Evolutionary conservation across 2,888 invertebrate genomes (phyloP).

Genomic region (Eristalis arbustorum): DNA sequence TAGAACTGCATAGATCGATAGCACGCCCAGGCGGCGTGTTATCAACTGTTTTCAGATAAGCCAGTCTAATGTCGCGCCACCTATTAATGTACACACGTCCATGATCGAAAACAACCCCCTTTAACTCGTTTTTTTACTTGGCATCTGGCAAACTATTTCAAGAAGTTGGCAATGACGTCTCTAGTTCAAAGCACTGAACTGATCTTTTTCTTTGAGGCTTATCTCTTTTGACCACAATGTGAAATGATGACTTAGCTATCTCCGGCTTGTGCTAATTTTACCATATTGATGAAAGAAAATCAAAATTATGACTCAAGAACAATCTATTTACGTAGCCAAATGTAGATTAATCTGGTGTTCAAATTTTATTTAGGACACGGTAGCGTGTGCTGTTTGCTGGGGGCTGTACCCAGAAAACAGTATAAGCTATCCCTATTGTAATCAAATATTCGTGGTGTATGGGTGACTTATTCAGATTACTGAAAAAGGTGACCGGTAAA

Average conservation of each 20-base stretch:
- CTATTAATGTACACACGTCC: neutral
- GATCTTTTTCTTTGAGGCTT: constrained; percentile 7
- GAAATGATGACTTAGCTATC: neutral
- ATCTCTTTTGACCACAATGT: neutral
- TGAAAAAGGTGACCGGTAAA: neutral
- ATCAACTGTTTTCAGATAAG: constrained; percentile 37
- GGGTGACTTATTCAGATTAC: neutral
- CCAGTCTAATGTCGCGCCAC: constrained; percentile 31
- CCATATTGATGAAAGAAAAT: neutral
- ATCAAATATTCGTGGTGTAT: too few species aligned
- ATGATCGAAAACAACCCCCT: neutral
- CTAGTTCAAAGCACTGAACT: constrained; percentile 6
- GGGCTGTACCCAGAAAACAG: neutral
- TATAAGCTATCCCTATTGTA: too few species aligned
- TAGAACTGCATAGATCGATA: constrained; percentile 5
- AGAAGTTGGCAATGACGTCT: constrained; percentile 15
- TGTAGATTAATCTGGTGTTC: neutral
- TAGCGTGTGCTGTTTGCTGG: neutral
- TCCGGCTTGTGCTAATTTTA: neutral
- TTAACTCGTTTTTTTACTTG: neutral
- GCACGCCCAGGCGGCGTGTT: constrained; percentile 37
- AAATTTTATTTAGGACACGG: neutral
- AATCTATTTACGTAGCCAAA: neutral
- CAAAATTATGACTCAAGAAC: constrained; percentile 20
- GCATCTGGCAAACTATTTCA: neutral